Evolutionary conservation across 2,797 vertebrate species (phyloP), one percentile per base, ranked within the genome.

Genomic region (Moxostoma hubbsi): DNA sequence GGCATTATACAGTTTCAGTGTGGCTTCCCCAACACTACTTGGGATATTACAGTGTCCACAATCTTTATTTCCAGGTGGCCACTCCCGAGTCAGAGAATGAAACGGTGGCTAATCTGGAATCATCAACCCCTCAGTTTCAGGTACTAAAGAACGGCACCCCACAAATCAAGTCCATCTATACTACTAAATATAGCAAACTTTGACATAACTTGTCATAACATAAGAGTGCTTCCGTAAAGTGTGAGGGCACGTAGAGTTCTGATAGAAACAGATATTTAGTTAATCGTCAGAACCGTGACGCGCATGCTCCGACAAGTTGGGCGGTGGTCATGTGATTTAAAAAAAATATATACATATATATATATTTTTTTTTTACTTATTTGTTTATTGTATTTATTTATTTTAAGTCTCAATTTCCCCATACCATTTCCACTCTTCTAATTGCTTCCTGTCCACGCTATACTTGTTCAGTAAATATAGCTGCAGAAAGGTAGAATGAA

Each of bases 71-170:
- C 47, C 49, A 94, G 93, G 91, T 91, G 7, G 87, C 87, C 67
- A 89, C 92, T 77, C 89, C 91, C 84, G 83, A 71, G 12, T 77
- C 85, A 73, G 58, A 88, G 47, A 90, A 12, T 18, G 92, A 93
- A 36, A 55, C 82, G 13, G 93, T 94, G 50, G 65, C 80, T 54
- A 89, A 50, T 81, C 58, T 75, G 50, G 93, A 93, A 55, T 84
- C 88, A 6, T 82, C 89, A 43, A 51, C 88, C 68, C 77, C 86
- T 75, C 93, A 92, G 83, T 93, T 93, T 82, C 90, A 94, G 93
- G 94, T 94, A 90, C 69, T 76, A 63, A 51, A 12, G 5, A 59
- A 5, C 2, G 9, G 54, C 9, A 46, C 45, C 45, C 5, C 43
- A 66, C 53, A 57, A 15, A 47, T 9, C 50, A 9, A 50, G 63